phyloP scores from a whole-genome alignment of 2,113 vertebrate species.

The Psilopsiagon aurifrons region DNA sequence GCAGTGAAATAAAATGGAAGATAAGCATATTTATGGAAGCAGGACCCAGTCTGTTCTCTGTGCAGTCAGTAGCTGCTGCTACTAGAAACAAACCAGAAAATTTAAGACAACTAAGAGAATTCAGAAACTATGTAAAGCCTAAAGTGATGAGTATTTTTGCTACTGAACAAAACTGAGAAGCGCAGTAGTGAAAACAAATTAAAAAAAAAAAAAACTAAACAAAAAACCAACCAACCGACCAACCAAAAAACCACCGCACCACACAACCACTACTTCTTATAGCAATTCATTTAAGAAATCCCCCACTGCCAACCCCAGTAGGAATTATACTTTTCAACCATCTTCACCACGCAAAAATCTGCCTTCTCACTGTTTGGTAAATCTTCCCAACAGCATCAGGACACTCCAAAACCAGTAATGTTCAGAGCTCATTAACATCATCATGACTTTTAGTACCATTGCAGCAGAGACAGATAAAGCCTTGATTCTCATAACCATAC shows the following conservation, averaged over 20 bases:
- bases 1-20: background rate
- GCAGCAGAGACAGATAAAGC: background rate
- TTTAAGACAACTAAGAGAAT: background rate
- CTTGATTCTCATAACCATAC: background rate
- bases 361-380: background rate
- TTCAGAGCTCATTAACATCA: background rate
- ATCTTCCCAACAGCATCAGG: background rate
- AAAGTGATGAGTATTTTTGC: background rate
- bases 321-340: background rate
- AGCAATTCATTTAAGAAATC: background rate
- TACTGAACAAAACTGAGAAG: background rate
- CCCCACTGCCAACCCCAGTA: background rate
- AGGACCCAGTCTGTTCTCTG: background rate
- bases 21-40: background rate
- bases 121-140: background rate
- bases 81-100: background rate
- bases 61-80: background rate
- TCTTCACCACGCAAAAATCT: background rate
- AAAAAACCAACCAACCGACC: too few species aligned
- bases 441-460: background rate
- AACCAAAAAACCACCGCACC: background rate
- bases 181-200: background rate
- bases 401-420: background rate
- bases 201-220: background rate
- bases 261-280: fast-evolving